These are phyloP conservation scores for Leptinotarsa lineolata DNA, from an alignment of 1,140 invertebrate genomes.

Conservation along the genomic window DNA sequence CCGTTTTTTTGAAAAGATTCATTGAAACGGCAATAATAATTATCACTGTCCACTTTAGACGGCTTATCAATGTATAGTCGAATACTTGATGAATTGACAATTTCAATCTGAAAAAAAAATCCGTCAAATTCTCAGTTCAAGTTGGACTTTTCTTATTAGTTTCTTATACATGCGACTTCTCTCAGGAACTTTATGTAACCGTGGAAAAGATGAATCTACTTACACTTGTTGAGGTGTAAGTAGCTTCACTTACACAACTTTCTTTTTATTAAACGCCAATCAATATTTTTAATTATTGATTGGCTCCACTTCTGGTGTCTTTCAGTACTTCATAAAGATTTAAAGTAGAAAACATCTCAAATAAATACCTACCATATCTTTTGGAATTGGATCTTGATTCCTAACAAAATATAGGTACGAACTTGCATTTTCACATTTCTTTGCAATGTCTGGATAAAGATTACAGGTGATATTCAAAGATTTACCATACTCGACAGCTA, in stretches of 20 bases:
- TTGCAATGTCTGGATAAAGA: not conserved
- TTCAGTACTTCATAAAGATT: too few relatives aligned
- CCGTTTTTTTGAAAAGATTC: not conserved
- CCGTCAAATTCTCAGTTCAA: too few relatives aligned
- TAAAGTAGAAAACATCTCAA: too few relatives aligned
- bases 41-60: conserved; percentile 17
- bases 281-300: too few relatives aligned
- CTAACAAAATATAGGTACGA: not conserved
- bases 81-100: conserved; percentile 32
- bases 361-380: not conserved
- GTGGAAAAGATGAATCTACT: too few relatives aligned
- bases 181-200: too few relatives aligned
- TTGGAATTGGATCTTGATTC: not conserved
- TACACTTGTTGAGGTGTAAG: too few relatives aligned
- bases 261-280: too few relatives aligned
- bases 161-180: too few relatives aligned
- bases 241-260: too few relatives aligned
- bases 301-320: too few relatives aligned
- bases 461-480: conserved; percentile 3
- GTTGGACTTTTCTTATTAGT: too few relatives aligned
- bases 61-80: conserved; percentile 32
- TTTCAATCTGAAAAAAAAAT: conserved; percentile 24
- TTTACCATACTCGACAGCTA: not conserved
- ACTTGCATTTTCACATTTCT: not conserved
- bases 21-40: conserved; percentile 27